Evolutionary conservation across 2,797 vertebrate species (phyloP).

Genomic region (Scolopax bukidnonensis): DNA sequence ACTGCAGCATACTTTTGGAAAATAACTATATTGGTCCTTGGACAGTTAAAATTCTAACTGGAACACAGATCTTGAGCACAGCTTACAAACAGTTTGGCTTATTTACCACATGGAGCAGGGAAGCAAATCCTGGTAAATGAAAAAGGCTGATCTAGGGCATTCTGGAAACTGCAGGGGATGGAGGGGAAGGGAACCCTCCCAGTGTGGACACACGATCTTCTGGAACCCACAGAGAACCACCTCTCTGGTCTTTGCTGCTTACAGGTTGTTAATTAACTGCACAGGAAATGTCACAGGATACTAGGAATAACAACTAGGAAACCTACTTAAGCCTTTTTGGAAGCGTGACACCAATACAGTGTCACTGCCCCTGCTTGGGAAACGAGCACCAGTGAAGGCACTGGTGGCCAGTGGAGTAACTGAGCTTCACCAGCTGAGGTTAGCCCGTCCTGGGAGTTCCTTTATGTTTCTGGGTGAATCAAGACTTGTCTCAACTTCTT

Average conservation of each 20-base stretch:
- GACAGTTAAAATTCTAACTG: neutral
- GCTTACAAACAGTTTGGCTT: neutral
- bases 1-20: neutral
- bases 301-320: accelerated
- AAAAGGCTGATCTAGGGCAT: neutral
- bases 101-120: neutral
- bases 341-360: accelerated
- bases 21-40: neutral
- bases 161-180: neutral
- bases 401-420: neutral
- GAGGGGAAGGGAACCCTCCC: neutral
- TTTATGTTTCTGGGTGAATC: neutral
- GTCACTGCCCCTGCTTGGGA: neutral
- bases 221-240: neutral
- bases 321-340: neutral
- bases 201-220: accelerated
- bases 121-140: neutral
- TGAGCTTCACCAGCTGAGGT: neutral
- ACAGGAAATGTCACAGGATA: neutral
- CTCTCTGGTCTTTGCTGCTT: neutral
- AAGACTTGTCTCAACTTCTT: neutral
- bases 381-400: accelerated
- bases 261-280: neutral
- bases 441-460: neutral
- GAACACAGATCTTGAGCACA: neutral